A percentile compares a stretch with the other conserved stretches of the same genome.
Evolutionary conservation across 2,113 vertebrate species (phyloP).

Genomic region (Boleophthalmus pectinirostris): DNA sequence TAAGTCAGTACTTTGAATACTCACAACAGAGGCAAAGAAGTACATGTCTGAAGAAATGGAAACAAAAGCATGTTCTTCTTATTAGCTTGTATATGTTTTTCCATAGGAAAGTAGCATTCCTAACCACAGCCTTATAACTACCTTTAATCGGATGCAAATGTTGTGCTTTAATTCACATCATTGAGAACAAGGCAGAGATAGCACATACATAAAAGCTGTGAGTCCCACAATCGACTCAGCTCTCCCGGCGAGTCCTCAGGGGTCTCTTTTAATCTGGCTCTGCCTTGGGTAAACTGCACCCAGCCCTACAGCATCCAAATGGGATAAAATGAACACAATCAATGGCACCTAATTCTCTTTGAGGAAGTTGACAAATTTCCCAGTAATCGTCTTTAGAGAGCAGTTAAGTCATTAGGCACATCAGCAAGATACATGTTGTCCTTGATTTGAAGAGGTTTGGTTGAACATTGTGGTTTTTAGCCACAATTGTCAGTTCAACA

Average conservation of each 20-base stretch:
- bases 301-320: slow-evolving; percentile 31
- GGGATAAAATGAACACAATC: slow-evolving; percentile 51
- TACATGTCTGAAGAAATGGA: slow-evolving; percentile 10
- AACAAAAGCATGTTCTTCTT: slow-evolving; percentile 38
- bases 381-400: slow-evolving; percentile 30
- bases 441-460: not conserved
- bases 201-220: slow-evolving; percentile 57
- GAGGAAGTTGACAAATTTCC: slow-evolving; percentile 40
- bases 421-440: not conserved
- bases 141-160: slow-evolving; percentile 67
- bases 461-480: not conserved
- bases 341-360: slow-evolving; percentile 49
- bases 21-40: too few species aligned
- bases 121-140: slow-evolving; percentile 31
- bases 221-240: slow-evolving; percentile 40
- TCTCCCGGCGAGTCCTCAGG: slow-evolving; percentile 55
- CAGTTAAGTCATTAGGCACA: slow-evolving; percentile 41
- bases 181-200: slow-evolving; percentile 54
- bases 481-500: too few species aligned
- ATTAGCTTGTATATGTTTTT: slow-evolving; percentile 10
- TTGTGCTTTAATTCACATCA: slow-evolving; percentile 60
- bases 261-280: slow-evolving; percentile 55
- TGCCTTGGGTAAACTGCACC: slow-evolving; percentile 45
- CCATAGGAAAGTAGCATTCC: not conserved
- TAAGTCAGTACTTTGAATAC: too few species aligned